These are phyloP conservation scores for Eupithecia insigniata DNA, from an alignment of 2,888 invertebrate genomes.

Conservation along the genomic window DNA sequence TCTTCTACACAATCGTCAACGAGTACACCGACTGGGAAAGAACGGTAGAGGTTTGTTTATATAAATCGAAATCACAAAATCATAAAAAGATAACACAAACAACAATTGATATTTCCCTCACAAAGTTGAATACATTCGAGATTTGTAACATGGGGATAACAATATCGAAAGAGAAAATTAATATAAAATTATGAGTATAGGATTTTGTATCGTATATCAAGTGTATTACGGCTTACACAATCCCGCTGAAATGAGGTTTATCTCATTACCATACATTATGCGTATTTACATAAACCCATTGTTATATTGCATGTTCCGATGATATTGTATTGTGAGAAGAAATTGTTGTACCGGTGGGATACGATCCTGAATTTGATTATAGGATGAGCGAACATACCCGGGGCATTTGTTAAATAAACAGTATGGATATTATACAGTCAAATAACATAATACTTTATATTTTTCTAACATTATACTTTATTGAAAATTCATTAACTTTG, in stretches of 20 bases:
- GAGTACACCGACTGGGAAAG: conserved; percentile 99
- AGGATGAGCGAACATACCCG: conserved; percentile 6
- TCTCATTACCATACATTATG: conserved; percentile 37
- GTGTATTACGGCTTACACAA: conserved; percentile 21
- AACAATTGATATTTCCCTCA: conserved; percentile 21
- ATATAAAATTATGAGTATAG: conserved; percentile 29
- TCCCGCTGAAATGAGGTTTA: conserved; percentile 15
- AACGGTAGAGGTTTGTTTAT: conserved; percentile 87
- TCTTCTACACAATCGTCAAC: conserved; percentile 97
- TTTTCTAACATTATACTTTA: neutral
- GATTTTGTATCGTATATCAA: conserved; percentile 29
- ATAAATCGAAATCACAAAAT: neutral
- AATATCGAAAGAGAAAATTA: conserved; percentile 20
- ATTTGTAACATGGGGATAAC: conserved; percentile 9
- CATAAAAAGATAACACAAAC: conserved; percentile 15
- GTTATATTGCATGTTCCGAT: conserved; percentile 24
- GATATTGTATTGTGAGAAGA: conserved; percentile 17
- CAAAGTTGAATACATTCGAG: conserved; percentile 21
- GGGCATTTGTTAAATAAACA: neutral
- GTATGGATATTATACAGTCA: neutral
- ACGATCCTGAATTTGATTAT: conserved; percentile 5
- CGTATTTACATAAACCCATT: conserved; percentile 31
- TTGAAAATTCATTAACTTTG: neutral
- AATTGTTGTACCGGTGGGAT: conserved; percentile 18
- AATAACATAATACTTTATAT: neutral